phyloP scores from a whole-genome alignment of 2,888 invertebrate genomes.

The Watsonalla cultraria region DNA sequence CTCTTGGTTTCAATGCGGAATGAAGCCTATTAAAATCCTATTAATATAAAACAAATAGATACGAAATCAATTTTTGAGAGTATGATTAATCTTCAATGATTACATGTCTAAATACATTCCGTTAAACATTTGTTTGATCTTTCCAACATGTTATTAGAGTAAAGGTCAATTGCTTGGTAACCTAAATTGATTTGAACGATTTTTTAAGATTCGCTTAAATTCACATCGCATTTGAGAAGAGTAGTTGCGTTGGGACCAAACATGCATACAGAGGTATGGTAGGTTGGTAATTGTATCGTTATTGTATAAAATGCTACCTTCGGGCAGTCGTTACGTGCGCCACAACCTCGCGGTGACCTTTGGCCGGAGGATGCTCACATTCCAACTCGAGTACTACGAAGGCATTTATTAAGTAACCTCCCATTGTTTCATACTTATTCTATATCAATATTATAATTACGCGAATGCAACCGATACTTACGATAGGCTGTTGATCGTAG shows the following conservation, averaged over 20 bases:
- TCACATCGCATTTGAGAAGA: constrained; percentile 27
- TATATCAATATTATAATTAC: constrained; percentile 18
- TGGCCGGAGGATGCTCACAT: constrained; percentile 65
- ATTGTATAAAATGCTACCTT: constrained; percentile 38
- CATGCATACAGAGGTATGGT: constrained; percentile 36
- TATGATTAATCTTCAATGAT: too few relatives aligned
- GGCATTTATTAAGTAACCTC: constrained; percentile 42
- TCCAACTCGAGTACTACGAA: constrained; percentile 37
- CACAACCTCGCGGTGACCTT: constrained; percentile 64
- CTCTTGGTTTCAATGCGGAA: too few relatives aligned
- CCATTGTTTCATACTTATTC: constrained; percentile 40
- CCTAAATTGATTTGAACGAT: constrained; percentile 15
- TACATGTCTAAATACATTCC: too few relatives aligned
- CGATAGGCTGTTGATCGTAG: too few relatives aligned
- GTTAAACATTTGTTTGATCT: too few relatives aligned
- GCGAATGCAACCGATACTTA: neutral
- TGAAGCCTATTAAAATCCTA: too few relatives aligned
- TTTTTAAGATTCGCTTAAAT: constrained; percentile 31
- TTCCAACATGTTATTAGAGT: too few relatives aligned
- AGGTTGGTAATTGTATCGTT: constrained; percentile 50
- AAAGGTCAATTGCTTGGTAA: constrained; percentile 11
- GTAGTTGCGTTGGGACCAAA: constrained; percentile 17
- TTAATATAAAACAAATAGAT: too few relatives aligned
- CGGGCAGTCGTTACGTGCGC: constrained; percentile 34
- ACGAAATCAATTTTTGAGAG: too few relatives aligned